Percentiles rank a stretch among this genome's conserved stretches.
Evolutionary conservation across 2,113 vertebrate genomes (phyloP).

Genomic region (Procavia capensis): DNA sequence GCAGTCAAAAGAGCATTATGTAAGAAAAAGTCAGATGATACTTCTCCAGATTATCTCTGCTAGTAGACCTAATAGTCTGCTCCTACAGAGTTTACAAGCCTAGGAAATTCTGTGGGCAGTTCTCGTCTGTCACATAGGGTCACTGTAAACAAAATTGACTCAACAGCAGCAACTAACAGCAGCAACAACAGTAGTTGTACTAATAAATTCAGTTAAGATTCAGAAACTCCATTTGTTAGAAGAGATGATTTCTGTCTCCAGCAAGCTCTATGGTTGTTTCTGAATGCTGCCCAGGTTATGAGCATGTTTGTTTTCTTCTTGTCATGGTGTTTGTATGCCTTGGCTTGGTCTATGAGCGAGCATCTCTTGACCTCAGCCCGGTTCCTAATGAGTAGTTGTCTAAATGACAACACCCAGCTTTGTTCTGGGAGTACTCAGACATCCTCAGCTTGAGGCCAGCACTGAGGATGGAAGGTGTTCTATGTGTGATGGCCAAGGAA

Average conservation of each 20-base stretch:
- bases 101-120: no score
- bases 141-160: no score
- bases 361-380: neutral
- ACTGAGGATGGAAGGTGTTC: neutral
- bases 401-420: neutral
- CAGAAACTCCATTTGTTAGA: neutral
- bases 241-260: slow-evolving; percentile 14
- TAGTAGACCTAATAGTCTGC: no score
- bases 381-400: slow-evolving; percentile 54
- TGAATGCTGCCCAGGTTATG: neutral
- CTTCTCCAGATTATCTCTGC: neutral
- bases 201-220: neutral
- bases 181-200: neutral
- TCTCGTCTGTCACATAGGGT: no score
- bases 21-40: neutral
- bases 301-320: slow-evolving; percentile 53
- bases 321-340: slow-evolving; percentile 7
- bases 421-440: neutral
- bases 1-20: neutral
- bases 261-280: neutral
- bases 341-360: neutral
- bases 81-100: no score
- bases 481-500: neutral
- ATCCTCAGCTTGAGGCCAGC: neutral
- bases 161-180: no score